These are phyloP conservation scores for Yponomeuta evonymella DNA, from an alignment of 2,888 invertebrate species.

Conservation along the genomic window DNA sequence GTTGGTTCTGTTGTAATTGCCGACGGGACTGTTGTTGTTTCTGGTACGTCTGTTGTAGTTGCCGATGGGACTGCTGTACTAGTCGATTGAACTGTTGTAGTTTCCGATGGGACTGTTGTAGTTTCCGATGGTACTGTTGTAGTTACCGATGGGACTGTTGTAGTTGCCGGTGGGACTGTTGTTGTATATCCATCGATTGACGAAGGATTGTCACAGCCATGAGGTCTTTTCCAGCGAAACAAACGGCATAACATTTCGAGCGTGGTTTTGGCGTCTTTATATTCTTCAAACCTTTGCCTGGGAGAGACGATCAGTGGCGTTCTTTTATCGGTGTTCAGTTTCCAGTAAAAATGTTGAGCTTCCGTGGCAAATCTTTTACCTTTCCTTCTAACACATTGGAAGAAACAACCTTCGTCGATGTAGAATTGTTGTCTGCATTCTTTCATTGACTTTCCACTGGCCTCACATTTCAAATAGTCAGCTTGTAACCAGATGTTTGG, in stretches of 20 bases:
- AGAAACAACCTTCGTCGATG: not conserved
- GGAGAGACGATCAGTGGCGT: not conserved
- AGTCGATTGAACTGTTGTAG: not conserved
- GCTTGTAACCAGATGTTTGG: not conserved
- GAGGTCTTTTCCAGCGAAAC: not conserved
- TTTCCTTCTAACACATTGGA: not conserved
- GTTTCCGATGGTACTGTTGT: not conserved
- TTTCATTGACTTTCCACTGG: not conserved
- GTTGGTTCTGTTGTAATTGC: no score
- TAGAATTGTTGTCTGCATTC: conserved; percentile 1
- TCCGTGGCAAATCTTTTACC: not conserved
- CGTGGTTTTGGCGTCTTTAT: not conserved
- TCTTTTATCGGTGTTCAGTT: not conserved
- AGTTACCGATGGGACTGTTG: not conserved
- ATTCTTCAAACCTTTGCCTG: not conserved
- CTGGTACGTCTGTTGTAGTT: no score
- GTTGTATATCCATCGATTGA: not conserved
- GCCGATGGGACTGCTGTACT: no score
- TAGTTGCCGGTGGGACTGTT: not conserved
- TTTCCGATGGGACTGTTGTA: not conserved
- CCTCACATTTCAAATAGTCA: conserved; percentile 2
- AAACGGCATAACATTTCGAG: not conserved
- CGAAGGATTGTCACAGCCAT: not conserved
- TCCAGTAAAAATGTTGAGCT: not conserved
- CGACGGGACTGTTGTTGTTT: no score